Base-by-base conservation (phyloP, 1,140 invertebrate species). In the Diachasma alloeum region DNA sequence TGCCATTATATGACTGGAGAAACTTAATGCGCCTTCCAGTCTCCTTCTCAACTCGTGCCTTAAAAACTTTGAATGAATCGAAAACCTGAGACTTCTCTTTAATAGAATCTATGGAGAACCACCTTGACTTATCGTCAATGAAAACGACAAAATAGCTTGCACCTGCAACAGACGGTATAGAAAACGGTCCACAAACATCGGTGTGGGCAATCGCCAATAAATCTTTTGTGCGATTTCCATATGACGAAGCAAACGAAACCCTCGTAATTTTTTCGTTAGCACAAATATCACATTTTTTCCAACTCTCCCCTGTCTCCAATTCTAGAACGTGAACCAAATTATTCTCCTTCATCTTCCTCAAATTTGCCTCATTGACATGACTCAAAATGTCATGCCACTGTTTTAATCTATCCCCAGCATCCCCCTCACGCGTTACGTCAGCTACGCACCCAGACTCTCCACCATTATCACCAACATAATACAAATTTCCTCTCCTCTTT, bases 41-140 rank as follows among this genome's bases (percentile, higher is more conserved):
- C 48, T 84, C 76, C 26, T 77, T 83, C 74, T 86, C 83, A 10
- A 78, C 80, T 24, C 79, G 46, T 13, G 68, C 75, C 37, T 85
- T 83, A 63, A 81, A 87, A 22, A 79, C 75, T 66, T 74, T 81
- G 68, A 86, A 84, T 13, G 56, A 72, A 0, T 79, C 42, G 1
- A 79, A 59, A 0, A 79, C 80, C 13, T 86, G 72, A 63, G 56
- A 26, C 78, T 89, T 88, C 1, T 81, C 22, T 63, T 82, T 82
- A 15, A 89, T 15, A 19, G 87, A 82, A 17, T 75, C 74, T 0
- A 83, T 77, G 9, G 79, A 17, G 24, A 79, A 80, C 77, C 82
- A 84, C 36, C 81, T 59, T 9, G 82, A 80, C 19, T 74, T 78
- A 46, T 86, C 86, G 24, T 87, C 83, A 0, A 81, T 84, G 63